Evolutionary conservation across 1,140 invertebrate genomes (phyloP), one percentile per base, ranked within the genome.

Genomic region (Neodiprion lecontei): DNA sequence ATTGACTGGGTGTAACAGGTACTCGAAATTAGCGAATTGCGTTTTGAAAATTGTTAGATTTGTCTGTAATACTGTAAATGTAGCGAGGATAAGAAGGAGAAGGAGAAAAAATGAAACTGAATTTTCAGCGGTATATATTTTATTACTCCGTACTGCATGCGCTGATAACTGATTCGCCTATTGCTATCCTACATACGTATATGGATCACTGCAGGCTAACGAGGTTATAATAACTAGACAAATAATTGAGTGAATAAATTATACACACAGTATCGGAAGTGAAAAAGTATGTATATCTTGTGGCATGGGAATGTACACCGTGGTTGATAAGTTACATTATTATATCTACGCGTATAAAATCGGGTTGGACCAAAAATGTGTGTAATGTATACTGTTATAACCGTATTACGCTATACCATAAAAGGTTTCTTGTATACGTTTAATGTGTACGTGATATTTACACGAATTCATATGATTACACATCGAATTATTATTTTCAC

Each of bases 31-130:
- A 40, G 28, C 28, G 28, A 40, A 40, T 3, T 40, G 28, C 28
- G 28, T 40, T 40, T 40, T 2, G 28, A 40, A 40, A 40, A 40
- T 40, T 40, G 28, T 3, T 40, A 21, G 17, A 21, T 21, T 21
- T 21, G 17, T 21, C 17, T 21, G 17, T 40, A 5, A 40, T 40
- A 40, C 5, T 40, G 28, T 3, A 40, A 40, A 40, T 40, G 28
- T 40, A 61, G 53, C n/a, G 53, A 61, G 11, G n/a, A 9, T 7
- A 61, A 61, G 53, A 14, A 8, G 53, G 53, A 61, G 11, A 1
- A 12, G n/a, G n/a, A 61, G n/a, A 61, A 61, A 61, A 61, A 61
- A 61, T 61, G n/a, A 61, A 61, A 61, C 53, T 61, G 53, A 61
- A 61, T 14, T 7, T 61, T 61, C 53, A 61, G 53, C 53, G n/a